Base-by-base conservation (phyloP, 1,140 invertebrate species). In the Rhyacophila brunnea region DNA sequence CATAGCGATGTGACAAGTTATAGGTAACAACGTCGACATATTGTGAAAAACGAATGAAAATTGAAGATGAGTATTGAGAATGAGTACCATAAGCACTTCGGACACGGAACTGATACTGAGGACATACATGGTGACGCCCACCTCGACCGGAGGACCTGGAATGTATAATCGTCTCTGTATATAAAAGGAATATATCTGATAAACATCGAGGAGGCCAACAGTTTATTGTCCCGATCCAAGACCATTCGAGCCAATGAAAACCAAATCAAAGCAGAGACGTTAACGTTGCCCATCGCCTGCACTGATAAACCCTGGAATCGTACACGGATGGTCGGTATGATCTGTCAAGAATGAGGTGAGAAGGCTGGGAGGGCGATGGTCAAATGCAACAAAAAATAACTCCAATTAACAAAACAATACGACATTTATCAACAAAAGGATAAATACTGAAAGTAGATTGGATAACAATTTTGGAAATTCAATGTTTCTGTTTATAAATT, bases 91-190 rank as follows among this genome's bases (percentile, higher is more conserved):
- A 82, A 93, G 86, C 77, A 97, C 94, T 89, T 97, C 95, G 78
- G 94, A 96, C 79, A 98, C 91, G 78, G 94, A 96, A 85, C 92
- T 94, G 85, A 98, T 96, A 87, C 92, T 95, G 81, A 95, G 91
- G 81, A 97, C 92, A 85, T 93, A 94, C 91, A 96, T 95, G 81
- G 95, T 96, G 82, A 97, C 92, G 77, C 93, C 93, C 73, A 96
- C 93, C 81, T 93, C 91, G 81, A 95, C 92, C 72, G 94, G 92
- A 75, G 89, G 88, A 89, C 92, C 92, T 95, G 89, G 68, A 92
- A 92, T 84, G 83, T 78, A 79, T 79, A 74, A 64, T 59, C 58
- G 58, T 60, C 55, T 64, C 35, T 47, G 52, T 59, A 53, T 64
- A 64, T 53, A 64, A 49, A 44, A 28, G 9, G 23, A 28, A 47